Base-by-base conservation (phyloP, 2,888 invertebrate species). In the Agriopis aurantiaria region DNA sequence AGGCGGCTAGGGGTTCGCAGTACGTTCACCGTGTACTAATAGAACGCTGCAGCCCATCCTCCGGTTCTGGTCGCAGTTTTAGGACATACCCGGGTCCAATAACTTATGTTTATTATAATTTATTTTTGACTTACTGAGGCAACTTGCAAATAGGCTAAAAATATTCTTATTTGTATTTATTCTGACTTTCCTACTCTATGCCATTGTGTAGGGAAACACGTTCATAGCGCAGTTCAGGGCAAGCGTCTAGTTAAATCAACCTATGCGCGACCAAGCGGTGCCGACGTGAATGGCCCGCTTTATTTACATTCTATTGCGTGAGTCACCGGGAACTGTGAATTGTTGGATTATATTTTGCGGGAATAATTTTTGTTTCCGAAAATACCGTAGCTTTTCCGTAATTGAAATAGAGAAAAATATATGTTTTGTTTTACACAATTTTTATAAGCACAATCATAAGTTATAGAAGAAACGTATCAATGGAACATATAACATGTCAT, bases 231-330 rank as follows among this genome's bases (percentile, higher is more conserved):
- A 74, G 80, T 79, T 79, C 78, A 76, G 76, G 74, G 80, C 73
- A 75, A 76, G 80, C 82, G 76, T 82, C 81, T 77, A 80, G 83
- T 83, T 83, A 82, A 83, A 82, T 80, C 80, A 80, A 80, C 66
- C 78, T 78, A 68, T 46, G 57, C 63, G 49, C 66, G 59, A 17
- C 17, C 57, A 61, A 58, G 57, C 68, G 62, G 56, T 65, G 68
- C 56, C 56, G 69, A 67, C 66, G 57, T 64, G 72, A 69, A 72
- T 72, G 52, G 56, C 68, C 75, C 65, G 70, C 71, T 80, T 80
- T 81, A 82, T 81, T 79, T 76, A 72, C 74, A 75, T 76, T 61
- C 73, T 75, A 77, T 78, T 76, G 78, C 75, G 72, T 73, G 77
- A 79, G 72, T 81, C 77, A 53, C 65, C 60, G 52, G 65, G 52